phyloP scores from a whole-genome alignment of 2,797 vertebrate species.

The Pristis pectinata region DNA sequence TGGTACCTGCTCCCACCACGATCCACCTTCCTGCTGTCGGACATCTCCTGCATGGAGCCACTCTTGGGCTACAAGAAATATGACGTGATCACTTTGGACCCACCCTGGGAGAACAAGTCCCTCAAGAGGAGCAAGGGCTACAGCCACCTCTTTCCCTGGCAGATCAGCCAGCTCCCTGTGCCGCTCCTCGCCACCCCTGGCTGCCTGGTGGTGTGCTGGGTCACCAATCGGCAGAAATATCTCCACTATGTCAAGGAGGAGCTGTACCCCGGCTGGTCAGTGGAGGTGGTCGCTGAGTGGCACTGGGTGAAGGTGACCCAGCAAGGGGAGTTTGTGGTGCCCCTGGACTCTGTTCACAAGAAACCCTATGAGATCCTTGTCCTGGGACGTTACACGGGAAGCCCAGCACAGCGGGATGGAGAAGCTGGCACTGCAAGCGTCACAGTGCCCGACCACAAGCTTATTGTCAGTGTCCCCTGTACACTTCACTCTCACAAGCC shows the following conservation, averaged over 20 bases:
- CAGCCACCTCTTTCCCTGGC: slow-evolving; percentile 65
- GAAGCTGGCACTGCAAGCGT: slow-evolving; percentile 43
- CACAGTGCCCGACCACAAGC: slow-evolving; percentile 65
- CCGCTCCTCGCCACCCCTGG: slow-evolving; percentile 63
- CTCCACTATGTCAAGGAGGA: slow-evolving; percentile 76
- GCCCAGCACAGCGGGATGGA: slow-evolving; percentile 30
- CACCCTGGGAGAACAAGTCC: slow-evolving; percentile 96
- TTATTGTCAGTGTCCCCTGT: slow-evolving; percentile 86
- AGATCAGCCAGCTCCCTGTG: slow-evolving; percentile 78
- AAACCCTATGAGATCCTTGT: slow-evolving; percentile 88
- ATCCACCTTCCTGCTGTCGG: slow-evolving; percentile 81
- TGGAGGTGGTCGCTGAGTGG: slow-evolving; percentile 77
- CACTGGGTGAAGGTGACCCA: slow-evolving; percentile 93
- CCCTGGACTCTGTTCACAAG: slow-evolving; percentile 88
- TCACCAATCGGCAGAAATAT: slow-evolving; percentile 86
- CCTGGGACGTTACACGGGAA: slow-evolving; percentile 63
- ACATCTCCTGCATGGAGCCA: slow-evolving; percentile 74
- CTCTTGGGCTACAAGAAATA: slow-evolving; percentile 69
- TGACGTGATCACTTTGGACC: slow-evolving; percentile 82
- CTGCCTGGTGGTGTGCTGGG: slow-evolving; percentile 84
- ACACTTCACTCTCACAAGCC: slow-evolving; percentile 91
- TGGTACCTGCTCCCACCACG: slow-evolving; percentile 77
- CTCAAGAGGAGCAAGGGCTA: slow-evolving; percentile 90
- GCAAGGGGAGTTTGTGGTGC: slow-evolving; percentile 82
- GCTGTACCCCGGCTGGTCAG: slow-evolving; percentile 83